These are phyloP conservation scores for Kryptolebias ocellatus DNA, from an alignment of 2,797 vertebrate species.

Conservation along the genomic window DNA sequence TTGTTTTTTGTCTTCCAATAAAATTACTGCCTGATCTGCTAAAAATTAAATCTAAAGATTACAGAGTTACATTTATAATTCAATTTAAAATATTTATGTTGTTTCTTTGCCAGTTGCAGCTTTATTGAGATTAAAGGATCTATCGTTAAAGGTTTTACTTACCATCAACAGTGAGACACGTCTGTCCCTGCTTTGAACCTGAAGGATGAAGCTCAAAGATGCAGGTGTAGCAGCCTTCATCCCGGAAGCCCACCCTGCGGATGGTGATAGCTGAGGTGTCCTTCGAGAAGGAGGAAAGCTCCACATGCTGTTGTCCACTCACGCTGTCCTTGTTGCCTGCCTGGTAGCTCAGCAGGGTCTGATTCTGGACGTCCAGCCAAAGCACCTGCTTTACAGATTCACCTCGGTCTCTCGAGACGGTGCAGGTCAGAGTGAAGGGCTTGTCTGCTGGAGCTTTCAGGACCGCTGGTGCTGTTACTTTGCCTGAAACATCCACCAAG, in stretches of 20 bases:
- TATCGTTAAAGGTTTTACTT: conserved; percentile 31
- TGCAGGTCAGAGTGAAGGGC: conserved; percentile 81
- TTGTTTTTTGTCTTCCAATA: too few species aligned
- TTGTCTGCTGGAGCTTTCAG: conserved; percentile 73
- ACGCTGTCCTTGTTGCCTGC: conserved; percentile 73
- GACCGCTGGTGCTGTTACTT: conserved; percentile 70
- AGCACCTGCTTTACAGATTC: conserved; percentile 75
- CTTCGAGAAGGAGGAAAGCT: conserved; percentile 66
- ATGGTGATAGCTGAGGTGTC: conserved; percentile 77
- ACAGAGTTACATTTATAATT: background rate
- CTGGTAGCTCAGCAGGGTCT: conserved; percentile 78
- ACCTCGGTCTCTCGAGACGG: conserved; percentile 60
- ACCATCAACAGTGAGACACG: conserved; percentile 81
- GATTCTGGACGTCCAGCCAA: conserved; percentile 81
- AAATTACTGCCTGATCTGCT: too few species aligned
- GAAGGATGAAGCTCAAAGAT: conserved; percentile 78
- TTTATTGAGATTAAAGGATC: background rate
- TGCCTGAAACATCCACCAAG: conserved; percentile 62
- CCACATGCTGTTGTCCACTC: conserved; percentile 82
- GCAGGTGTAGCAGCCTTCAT: conserved; percentile 85
- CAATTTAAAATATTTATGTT: background rate
- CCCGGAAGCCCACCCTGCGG: conserved; percentile 79
- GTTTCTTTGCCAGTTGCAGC: background rate
- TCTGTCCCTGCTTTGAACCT: conserved; percentile 75
- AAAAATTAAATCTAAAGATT: too few species aligned